These are phyloP conservation scores for Drosophila bifasciata DNA, from an alignment of 1,140 invertebrate genomes.

Conservation along the genomic window DNA sequence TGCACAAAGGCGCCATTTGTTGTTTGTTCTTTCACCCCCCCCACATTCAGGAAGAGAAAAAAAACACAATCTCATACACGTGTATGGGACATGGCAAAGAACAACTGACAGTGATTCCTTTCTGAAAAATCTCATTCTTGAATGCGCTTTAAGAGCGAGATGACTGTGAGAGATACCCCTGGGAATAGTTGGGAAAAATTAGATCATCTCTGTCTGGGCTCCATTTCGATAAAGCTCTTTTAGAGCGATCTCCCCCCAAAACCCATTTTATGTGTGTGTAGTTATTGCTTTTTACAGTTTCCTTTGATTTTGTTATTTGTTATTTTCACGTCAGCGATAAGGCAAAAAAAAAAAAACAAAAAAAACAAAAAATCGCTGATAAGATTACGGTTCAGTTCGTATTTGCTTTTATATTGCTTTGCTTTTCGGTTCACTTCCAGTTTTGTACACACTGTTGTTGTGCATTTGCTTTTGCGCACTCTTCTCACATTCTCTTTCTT, in stretches of 20 bases:
- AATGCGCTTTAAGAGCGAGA: too few species aligned
- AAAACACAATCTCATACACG: neutral
- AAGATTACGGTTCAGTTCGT: slow-evolving; percentile 59
- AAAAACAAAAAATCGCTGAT: slow-evolving; percentile 77
- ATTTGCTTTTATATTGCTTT: slow-evolving; percentile 33
- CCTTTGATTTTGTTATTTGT: slow-evolving; percentile 43
- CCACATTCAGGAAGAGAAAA: slow-evolving; percentile 27
- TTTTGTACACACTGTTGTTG: neutral
- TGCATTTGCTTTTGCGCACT: slow-evolving; percentile 18
- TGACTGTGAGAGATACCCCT: too few species aligned
- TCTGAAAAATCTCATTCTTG: too few species aligned
- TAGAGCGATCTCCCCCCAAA: neutral
- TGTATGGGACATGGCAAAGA: too few species aligned
- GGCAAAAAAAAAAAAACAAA: too few species aligned
- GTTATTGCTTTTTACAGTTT: slow-evolving; percentile 33
- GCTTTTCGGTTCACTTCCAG: slow-evolving; percentile 10
- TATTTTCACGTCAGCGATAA: slow-evolving; percentile 68
- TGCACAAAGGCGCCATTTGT: slow-evolving; percentile 14
- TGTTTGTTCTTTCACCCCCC: too few species aligned
- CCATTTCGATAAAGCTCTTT: too few species aligned
- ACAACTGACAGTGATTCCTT: too few species aligned
- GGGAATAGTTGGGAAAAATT: too few species aligned
- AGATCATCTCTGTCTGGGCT: too few species aligned
- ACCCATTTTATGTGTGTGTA: slow-evolving; percentile 8
- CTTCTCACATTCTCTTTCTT: slow-evolving; percentile 37